Evolutionary conservation across 2,888 invertebrate species (phyloP), one percentile per base, ranked within the genome.

Genomic region (Nemoura dubitans): DNA sequence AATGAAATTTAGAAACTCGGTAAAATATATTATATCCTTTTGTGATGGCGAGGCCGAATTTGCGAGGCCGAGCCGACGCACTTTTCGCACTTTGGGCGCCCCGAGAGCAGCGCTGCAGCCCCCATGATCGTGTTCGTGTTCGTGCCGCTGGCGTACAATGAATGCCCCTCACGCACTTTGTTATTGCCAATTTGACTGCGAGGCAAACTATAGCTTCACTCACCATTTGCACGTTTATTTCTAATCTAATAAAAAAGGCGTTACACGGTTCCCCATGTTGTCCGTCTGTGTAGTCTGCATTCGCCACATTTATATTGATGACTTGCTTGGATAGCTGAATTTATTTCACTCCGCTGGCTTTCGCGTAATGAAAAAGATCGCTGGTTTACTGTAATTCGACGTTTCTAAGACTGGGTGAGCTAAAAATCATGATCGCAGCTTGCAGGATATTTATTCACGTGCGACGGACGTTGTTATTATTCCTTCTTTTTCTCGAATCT

Each of bases 181-280:
- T 59, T 59, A 59, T 59, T 59, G 59, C 59, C 59, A 16, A 59
- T 59, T 59, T 59, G 16, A 59, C 59, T 59, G 59, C 21, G 59
- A 59, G 59, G 59, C 14, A 59, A 59, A 21, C 59, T 59, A 59
- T 59, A 36, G 36, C 36, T 36, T 59, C 59, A 59, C 59, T 59
- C 59, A 59, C 59, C 59, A 21, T 59, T 59, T 59, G 59, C 59
- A 59, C 59, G 59, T 59, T 59, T 59, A 59, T 59, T 59, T 59
- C 59, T 59, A 59, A 59, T 59, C 59, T 21, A 59, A 59, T 59
- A 59, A 59, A 59, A 59, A 59, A 21, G 59, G 59, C 14, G 36
- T 36, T 36, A 36, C 59, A 10, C 21, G 14, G 6, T 59, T 59
- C 59, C 59, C 59, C 21, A 59, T 59, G 59, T 21, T 21, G 21